Percentiles rank a stretch among this genome's conserved stretches.
Conservation (phyloP, 2,113 vertebrate species). For the Bolborhynchus lineola region DNA sequence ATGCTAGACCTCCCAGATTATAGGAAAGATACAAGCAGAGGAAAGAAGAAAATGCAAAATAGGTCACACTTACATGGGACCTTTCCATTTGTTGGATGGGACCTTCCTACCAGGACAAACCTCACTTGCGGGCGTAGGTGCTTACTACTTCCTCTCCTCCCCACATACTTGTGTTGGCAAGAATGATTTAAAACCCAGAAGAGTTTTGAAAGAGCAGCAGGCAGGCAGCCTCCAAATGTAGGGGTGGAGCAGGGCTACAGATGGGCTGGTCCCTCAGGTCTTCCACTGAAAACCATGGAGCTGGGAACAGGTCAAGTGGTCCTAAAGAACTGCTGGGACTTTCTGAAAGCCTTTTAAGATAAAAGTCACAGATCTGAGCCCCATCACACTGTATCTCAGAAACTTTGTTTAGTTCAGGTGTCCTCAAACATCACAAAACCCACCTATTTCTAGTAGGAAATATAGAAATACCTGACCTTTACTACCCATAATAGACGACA, state of each 20-base stretch:
- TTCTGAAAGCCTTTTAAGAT: background rate
- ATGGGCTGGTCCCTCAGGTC: background rate
- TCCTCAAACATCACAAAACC: background rate
- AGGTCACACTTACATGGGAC: background rate
- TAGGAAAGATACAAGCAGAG: background rate
- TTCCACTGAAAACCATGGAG: background rate
- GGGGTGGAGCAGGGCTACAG: background rate
- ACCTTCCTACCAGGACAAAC: background rate
- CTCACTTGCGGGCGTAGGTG: background rate
- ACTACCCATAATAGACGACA: background rate
- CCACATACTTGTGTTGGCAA: background rate
- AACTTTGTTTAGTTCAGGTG: background rate
- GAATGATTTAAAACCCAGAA: background rate
- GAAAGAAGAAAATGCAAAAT: background rate
- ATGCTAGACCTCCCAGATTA: background rate
- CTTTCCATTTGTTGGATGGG: background rate
- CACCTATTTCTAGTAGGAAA: background rate
- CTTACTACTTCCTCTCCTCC: background rate
- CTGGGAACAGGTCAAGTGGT: background rate
- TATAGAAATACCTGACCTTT: background rate
- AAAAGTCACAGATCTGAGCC: background rate
- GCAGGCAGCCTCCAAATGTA: background rate
- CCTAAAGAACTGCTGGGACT: background rate
- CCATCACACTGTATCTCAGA: background rate
- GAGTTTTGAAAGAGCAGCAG: background rate